phyloP scores from a whole-genome alignment of 2,888 invertebrate species.

The Pterostichus niger region DNA sequence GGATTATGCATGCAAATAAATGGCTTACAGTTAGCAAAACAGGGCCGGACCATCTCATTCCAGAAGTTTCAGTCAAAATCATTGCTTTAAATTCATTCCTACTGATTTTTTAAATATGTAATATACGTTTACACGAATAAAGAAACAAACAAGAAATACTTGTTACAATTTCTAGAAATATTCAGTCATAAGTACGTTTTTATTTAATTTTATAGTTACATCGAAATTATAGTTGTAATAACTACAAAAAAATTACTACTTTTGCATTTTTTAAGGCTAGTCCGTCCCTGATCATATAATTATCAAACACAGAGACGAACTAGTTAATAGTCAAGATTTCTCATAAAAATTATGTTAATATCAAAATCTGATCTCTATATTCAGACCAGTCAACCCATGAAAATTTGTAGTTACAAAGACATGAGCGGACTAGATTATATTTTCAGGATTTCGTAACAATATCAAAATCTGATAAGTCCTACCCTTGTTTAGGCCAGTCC shows the following conservation, averaged over 20 bases:
- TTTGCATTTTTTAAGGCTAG: neutral
- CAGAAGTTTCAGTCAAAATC: conserved; percentile 25
- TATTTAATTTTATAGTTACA: neutral
- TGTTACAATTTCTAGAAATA: conserved; percentile 12
- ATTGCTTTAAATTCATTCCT: neutral
- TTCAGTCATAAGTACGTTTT: conserved; percentile 37
- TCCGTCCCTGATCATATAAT: too few relatives aligned
- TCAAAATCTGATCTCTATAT: neutral
- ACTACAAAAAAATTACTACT: too few relatives aligned
- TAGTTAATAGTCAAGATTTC: neutral
- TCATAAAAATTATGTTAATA: neutral
- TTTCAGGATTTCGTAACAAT: neutral
- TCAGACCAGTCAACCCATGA: neutral
- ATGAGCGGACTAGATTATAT: neutral
- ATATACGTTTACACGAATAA: too few relatives aligned
- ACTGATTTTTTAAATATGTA: neutral
- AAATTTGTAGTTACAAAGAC: neutral
- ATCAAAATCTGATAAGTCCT: conserved; percentile 5
- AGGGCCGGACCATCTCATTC: conserved; percentile 31
- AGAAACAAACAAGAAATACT: too few relatives aligned
- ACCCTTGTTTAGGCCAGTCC: neutral
- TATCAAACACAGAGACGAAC: neutral
- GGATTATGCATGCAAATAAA: conserved; percentile 54
- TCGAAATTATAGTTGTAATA: too few relatives aligned
- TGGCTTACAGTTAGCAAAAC: conserved; percentile 37